Percentiles rank a stretch among this genome's conserved stretches.
These are phyloP conservation scores for Tortricodes alternella DNA, from an alignment of 2,888 invertebrate genomes.

Conservation along the genomic window DNA sequence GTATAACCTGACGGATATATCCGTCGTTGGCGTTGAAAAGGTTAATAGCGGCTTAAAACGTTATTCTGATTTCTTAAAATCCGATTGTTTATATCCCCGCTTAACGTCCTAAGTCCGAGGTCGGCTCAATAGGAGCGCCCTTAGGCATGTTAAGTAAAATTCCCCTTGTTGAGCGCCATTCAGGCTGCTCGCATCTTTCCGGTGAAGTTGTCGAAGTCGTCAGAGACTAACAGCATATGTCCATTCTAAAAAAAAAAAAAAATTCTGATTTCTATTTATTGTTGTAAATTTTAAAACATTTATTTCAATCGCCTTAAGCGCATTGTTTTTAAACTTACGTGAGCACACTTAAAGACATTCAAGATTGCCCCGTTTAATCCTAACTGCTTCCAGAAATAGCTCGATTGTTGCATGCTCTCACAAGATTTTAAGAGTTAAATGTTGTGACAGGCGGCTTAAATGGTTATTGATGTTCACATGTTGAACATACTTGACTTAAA, in stretches of 20 bases:
- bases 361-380: slow-evolving; percentile 34
- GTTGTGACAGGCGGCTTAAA: slow-evolving; percentile 73
- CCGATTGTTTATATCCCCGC: too few species aligned
- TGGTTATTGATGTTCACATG: slow-evolving; percentile 59
- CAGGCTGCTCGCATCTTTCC: too few species aligned
- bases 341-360: slow-evolving; percentile 23
- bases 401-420: slow-evolving; percentile 48
- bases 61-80: too few species aligned
- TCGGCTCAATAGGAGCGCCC: too few species aligned
- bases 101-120: too few species aligned
- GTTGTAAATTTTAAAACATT: not conserved
- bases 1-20: too few species aligned
- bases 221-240: not conserved
- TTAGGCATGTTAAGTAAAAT: too few species aligned
- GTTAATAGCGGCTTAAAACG: too few species aligned
- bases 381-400: slow-evolving; percentile 61
- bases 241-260: not conserved
- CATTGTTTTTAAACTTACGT: slow-evolving; percentile 14
- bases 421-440: slow-evolving; percentile 59
- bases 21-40: too few species aligned
- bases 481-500: slow-evolving; percentile 43
- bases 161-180: too few species aligned
- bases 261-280: slow-evolving; percentile 3
- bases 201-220: too few species aligned
- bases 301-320: slow-evolving; percentile 2